A percentile compares a stretch with the other conserved stretches of the same genome.
These are phyloP conservation scores for Tenodera sinensis DNA, from an alignment of 2,888 invertebrate genomes.

Conservation along the genomic window DNA sequence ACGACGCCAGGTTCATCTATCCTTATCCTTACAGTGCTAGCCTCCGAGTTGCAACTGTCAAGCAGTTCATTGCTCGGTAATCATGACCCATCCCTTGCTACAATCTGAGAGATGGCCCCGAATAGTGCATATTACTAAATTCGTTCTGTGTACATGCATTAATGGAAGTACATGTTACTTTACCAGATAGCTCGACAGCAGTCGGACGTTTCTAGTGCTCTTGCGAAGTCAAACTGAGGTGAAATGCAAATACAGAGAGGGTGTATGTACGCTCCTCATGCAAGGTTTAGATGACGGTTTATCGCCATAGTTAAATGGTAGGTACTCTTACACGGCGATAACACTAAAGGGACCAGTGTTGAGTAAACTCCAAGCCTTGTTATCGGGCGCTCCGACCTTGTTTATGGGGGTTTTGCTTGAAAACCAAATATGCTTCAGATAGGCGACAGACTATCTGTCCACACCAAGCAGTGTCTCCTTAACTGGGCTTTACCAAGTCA, in stretches of 20 bases:
- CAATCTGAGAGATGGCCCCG: too few relatives aligned
- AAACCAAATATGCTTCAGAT: neutral
- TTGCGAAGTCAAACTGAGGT: neutral
- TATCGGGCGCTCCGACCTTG: neutral
- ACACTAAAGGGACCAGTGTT: neutral
- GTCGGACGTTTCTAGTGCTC: neutral
- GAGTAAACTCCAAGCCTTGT: neutral
- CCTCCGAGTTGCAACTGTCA: too few relatives aligned
- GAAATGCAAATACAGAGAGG: neutral
- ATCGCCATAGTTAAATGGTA: neutral
- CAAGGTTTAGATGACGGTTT: neutral
- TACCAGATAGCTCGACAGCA: neutral
- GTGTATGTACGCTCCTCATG: too few relatives aligned
- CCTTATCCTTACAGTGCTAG: too few relatives aligned
- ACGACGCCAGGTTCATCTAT: too few relatives aligned
- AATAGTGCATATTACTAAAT: too few relatives aligned
- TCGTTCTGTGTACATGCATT: too few relatives aligned
- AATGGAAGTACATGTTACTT: neutral
- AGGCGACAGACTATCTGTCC: neutral
- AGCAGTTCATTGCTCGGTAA: too few relatives aligned
- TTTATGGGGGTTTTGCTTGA: neutral
- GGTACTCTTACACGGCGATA: neutral
- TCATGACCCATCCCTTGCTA: too few relatives aligned
- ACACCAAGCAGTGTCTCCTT: neutral
- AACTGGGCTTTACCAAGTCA: neutral